phyloP scores from a whole-genome alignment of 1,140 invertebrate genomes.

The Drosophila subpulchrella region DNA sequence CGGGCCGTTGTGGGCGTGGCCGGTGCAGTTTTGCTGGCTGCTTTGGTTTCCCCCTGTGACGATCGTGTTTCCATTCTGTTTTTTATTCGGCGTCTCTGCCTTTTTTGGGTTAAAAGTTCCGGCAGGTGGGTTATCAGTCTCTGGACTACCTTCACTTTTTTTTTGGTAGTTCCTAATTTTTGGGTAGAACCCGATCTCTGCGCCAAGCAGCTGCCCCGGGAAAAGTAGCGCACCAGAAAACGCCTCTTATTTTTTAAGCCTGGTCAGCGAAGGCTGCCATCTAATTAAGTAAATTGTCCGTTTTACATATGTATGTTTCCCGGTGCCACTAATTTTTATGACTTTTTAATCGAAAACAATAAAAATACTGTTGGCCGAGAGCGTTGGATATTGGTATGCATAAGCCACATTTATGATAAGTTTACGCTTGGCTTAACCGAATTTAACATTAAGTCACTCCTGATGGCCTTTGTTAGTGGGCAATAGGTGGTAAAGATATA shows the following conservation, averaged over 20 bases:
- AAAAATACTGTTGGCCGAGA: constrained; percentile 47
- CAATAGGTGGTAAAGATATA: constrained; percentile 4
- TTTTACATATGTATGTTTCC: constrained; percentile 80
- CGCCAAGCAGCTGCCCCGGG: constrained; percentile 28
- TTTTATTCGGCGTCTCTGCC: neutral
- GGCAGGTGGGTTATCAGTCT: constrained; percentile 59
- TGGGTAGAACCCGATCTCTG: constrained; percentile 31
- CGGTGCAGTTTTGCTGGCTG: constrained; percentile 54
- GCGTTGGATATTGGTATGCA: constrained; percentile 40
- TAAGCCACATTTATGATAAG: constrained; percentile 59
- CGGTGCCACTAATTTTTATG: constrained; percentile 58
- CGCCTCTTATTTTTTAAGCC: constrained; percentile 59
- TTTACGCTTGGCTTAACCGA: constrained; percentile 70
- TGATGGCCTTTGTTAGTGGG: constrained; percentile 16
- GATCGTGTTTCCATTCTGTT: constrained; percentile 25
- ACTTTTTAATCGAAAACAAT: constrained; percentile 81
- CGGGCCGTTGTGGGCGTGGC: constrained; percentile 60
- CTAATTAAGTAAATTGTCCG: constrained; percentile 81
- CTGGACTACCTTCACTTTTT: constrained; percentile 61
- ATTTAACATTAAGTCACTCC: constrained; percentile 38
- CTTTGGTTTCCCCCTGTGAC: constrained; percentile 62
- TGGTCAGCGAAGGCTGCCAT: constrained; percentile 43
- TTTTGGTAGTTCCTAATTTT: constrained; percentile 60
- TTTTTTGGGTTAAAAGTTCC: constrained; percentile 63
- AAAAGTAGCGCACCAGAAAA: constrained; percentile 76